These are phyloP conservation scores for Arvicola amphibius DNA, from an alignment of 2,797 vertebrate genomes.

Conservation along the genomic window DNA sequence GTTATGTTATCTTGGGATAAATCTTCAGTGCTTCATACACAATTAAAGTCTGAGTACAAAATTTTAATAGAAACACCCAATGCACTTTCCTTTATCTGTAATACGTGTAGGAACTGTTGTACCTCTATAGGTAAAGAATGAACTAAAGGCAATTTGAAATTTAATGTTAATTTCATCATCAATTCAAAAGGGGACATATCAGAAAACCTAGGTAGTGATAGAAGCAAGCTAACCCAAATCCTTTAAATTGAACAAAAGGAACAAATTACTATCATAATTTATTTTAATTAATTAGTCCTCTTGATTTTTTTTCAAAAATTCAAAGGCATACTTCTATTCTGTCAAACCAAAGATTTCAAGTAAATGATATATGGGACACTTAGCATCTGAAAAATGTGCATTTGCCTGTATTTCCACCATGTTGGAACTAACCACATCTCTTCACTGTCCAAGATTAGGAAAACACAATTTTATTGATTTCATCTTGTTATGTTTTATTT, in stretches of 20 bases:
- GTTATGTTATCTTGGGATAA: constrained; percentile 36
- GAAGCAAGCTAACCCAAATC: constrained; percentile 6
- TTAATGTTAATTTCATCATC: constrained; percentile 57
- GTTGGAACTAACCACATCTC: neutral
- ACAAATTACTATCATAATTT: constrained; percentile 11
- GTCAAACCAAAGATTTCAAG: constrained; percentile 70
- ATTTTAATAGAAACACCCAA: constrained; percentile 9
- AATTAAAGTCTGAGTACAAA: constrained; percentile 14
- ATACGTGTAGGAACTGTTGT: constrained; percentile 26
- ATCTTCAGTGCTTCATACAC: constrained; percentile 48
- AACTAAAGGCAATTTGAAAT: constrained; percentile 49
- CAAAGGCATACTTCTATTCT: neutral
- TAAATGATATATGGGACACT: neutral
- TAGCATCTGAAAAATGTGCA: constrained; percentile 22
- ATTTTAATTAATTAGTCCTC: constrained; percentile 56
- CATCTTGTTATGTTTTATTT: neutral
- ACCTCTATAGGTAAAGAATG: constrained; percentile 55
- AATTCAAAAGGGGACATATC: neutral
- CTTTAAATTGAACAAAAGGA: constrained; percentile 45
- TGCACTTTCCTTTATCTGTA: constrained; percentile 41
- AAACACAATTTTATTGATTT: neutral
- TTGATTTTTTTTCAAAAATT: constrained; percentile 45
- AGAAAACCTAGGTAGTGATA: constrained; percentile 25
- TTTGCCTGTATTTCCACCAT: constrained; percentile 18
- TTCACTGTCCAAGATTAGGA: neutral